Evolutionary conservation across 2,113 vertebrate species (phyloP).

Genomic region (Salvelinus alpinus): DNA sequence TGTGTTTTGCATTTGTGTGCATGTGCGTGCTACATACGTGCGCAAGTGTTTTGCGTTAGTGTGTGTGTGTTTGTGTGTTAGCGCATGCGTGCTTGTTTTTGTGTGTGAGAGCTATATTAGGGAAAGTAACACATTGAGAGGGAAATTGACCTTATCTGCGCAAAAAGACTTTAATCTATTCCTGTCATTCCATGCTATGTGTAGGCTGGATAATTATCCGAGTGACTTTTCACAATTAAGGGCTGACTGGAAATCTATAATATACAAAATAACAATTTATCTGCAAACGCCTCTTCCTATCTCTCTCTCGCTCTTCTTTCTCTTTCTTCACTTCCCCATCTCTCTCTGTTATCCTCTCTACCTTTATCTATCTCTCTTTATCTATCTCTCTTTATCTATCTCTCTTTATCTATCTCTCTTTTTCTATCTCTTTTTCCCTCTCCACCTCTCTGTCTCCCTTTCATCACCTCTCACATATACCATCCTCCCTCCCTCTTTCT

Average conservation of each 20-base stretch:
- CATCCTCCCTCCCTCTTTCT: background rate
- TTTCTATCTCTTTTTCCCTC: background rate
- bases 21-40: background rate
- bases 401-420: background rate
- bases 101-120: background rate
- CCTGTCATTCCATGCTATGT: slow-evolving; percentile 47
- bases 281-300: slow-evolving; percentile 28
- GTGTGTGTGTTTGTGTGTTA: slow-evolving; percentile 5
- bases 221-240: slow-evolving; percentile 39
- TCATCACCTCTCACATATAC: background rate
- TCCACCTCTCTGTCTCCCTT: background rate
- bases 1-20: background rate
- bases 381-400: background rate
- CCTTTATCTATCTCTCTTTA: slow-evolving; percentile 10
- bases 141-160: slow-evolving; percentile 42
- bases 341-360: background rate
- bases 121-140: slow-evolving; percentile 40
- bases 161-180: slow-evolving; percentile 29
- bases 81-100: background rate
- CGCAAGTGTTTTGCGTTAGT: background rate
- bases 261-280: slow-evolving; percentile 61
- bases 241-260: slow-evolving; percentile 62
- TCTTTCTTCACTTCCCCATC: slow-evolving; percentile 3
- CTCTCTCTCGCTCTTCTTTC: background rate
- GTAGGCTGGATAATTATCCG: slow-evolving; percentile 55